Conservation (phyloP, 1,140 invertebrate species). For the Polypedilum vanderplanki region DNA sequence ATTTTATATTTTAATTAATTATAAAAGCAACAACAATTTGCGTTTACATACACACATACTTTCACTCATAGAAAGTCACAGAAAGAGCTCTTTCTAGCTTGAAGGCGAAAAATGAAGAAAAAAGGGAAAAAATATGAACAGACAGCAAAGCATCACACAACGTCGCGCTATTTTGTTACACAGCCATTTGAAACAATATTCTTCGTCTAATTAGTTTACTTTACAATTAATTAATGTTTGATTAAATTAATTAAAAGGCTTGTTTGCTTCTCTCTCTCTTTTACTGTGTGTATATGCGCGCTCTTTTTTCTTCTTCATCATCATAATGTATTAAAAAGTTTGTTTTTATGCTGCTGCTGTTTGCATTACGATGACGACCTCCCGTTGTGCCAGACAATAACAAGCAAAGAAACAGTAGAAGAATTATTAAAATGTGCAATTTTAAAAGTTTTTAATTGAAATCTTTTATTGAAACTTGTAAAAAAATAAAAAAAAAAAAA, state of each 20-base stretch:
- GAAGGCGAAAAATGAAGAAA: not conserved
- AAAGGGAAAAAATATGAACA: not conserved
- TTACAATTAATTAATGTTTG: constrained; percentile 29
- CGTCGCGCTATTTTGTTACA: constrained; percentile 22
- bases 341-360: constrained; percentile 5
- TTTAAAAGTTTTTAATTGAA: not conserved
- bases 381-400: not conserved
- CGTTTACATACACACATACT: not conserved
- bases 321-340: not conserved
- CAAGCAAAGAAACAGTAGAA: not conserved
- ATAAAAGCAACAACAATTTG: constrained; percentile 14
- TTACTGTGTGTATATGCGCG: not conserved
- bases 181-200: constrained; percentile 19
- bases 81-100: not conserved
- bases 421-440: not conserved
- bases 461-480: no score
- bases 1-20: constrained; percentile 27
- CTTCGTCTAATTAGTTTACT: constrained; percentile 25
- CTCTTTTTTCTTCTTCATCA: not conserved
- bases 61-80: not conserved
- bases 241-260: constrained; percentile 29
- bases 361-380: not conserved
- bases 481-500: no score
- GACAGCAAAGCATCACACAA: not conserved
- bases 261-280: constrained; percentile 11